These are phyloP conservation scores for Gavialis gangeticus DNA, from an alignment of 2,113 vertebrate species.

Conservation along the genomic window DNA sequence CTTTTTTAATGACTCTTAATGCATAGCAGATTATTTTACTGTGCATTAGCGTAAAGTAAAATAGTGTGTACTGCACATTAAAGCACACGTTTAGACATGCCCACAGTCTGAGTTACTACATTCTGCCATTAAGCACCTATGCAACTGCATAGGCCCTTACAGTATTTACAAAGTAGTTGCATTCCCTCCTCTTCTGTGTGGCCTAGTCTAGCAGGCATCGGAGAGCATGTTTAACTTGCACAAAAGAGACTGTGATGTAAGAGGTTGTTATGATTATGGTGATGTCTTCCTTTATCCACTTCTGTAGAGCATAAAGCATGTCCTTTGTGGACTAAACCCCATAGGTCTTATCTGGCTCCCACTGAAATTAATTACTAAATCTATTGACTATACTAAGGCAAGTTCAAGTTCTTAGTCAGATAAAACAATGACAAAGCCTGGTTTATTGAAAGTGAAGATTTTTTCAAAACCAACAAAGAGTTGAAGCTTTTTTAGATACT, in stretches of 20 bases:
- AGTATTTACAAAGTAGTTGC: too few species aligned
- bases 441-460: background rate
- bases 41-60: too few species aligned
- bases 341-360: background rate
- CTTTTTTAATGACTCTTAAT: too few species aligned
- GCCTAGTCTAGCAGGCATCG: background rate
- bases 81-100: too few species aligned
- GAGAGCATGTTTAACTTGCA: background rate
- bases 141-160: too few species aligned
- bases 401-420: background rate
- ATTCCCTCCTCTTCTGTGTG: background rate
- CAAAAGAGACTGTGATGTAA: background rate
- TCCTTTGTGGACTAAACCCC: background rate
- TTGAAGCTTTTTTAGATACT: background rate
- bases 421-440: background rate
- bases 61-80: too few species aligned
- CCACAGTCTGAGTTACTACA: too few species aligned
- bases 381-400: fast-evolving
- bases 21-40: too few species aligned
- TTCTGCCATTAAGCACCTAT: too few species aligned
- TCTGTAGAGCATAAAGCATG: background rate
- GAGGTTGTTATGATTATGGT: background rate
- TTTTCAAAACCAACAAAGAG: background rate
- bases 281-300: fast-evolving
- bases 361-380: background rate